Evolutionary conservation across 2,797 vertebrate species (phyloP).

Genomic region (Pteropus rufus): DNA sequence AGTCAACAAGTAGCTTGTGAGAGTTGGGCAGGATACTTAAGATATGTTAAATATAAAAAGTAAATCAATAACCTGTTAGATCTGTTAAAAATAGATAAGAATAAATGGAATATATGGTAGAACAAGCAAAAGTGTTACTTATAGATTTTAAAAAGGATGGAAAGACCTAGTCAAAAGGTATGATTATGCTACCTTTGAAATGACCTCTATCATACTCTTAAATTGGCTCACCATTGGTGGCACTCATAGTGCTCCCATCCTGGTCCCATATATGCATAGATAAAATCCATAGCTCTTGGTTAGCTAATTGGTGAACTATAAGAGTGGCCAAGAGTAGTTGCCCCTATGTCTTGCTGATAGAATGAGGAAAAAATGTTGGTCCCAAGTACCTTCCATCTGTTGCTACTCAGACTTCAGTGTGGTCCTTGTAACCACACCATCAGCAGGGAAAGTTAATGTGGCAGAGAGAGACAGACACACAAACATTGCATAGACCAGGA

Average conservation of each 20-base stretch:
- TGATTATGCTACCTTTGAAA: not conserved
- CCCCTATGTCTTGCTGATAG: not conserved
- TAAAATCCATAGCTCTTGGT: not conserved
- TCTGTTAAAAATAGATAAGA: not conserved
- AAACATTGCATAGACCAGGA: not conserved
- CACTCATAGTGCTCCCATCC: not conserved
- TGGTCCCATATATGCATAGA: not conserved
- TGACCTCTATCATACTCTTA: not conserved
- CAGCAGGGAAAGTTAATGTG: not conserved
- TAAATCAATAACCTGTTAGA: not conserved
- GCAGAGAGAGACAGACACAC: not conserved
- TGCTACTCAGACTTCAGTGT: not conserved
- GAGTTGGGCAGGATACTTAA: not conserved
- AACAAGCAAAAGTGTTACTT: not conserved
- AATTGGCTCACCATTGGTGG: not conserved
- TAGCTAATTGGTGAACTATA: not conserved
- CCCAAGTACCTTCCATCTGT: not conserved
- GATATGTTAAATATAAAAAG: not conserved
- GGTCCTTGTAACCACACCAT: not conserved
- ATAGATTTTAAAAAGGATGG: not conserved
- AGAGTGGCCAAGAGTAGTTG: not conserved
- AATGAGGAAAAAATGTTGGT: not conserved
- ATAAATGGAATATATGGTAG: not conserved
- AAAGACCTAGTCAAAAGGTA: not conserved
- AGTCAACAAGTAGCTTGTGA: not conserved